Conservation (phyloP, 2,888 invertebrate genomes). For the Cheilosia variabilis region DNA sequence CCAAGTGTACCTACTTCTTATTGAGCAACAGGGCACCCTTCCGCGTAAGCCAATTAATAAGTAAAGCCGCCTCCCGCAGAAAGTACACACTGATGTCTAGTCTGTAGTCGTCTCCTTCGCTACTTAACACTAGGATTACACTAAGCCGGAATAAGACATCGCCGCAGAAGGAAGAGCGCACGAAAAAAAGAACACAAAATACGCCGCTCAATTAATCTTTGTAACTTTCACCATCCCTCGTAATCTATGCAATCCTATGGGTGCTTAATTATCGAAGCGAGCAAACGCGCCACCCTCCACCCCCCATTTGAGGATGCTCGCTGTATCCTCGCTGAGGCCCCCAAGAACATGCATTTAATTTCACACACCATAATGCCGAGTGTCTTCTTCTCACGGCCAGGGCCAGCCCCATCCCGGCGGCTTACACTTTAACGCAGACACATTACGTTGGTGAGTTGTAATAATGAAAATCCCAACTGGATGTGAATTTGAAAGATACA, state of each 20-base stretch:
- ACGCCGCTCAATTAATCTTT: constrained; percentile 72
- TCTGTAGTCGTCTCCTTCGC: constrained; percentile 9
- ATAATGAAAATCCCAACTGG: constrained; percentile 73
- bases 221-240: constrained; percentile 35
- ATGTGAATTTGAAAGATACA: constrained; percentile 71
- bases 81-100: constrained; percentile 1
- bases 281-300: constrained; percentile 27
- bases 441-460: constrained; percentile 64
- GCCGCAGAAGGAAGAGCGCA: constrained; percentile 1
- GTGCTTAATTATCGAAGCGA: constrained; percentile 70
- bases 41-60: constrained; percentile 31
- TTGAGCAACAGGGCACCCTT: constrained; percentile 40
- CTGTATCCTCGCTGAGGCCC: constrained; percentile 54
- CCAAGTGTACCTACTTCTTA: not conserved
- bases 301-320: not conserved
- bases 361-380: constrained; percentile 71
- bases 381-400: constrained; percentile 7
- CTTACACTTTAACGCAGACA: constrained; percentile 52
- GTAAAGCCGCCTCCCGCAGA: not conserved
- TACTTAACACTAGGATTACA: constrained; percentile 67
- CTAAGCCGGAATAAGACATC: constrained; percentile 60
- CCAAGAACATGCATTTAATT: constrained; percentile 70
- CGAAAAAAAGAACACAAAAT: constrained; percentile 33
- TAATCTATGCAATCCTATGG: constrained; percentile 28
- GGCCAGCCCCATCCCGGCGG: not conserved